Percentiles rank a stretch among this genome's conserved stretches.
These are phyloP conservation scores for Todiramphus chloris DNA, from an alignment of 2,113 vertebrate genomes.

Conservation along the genomic window DNA sequence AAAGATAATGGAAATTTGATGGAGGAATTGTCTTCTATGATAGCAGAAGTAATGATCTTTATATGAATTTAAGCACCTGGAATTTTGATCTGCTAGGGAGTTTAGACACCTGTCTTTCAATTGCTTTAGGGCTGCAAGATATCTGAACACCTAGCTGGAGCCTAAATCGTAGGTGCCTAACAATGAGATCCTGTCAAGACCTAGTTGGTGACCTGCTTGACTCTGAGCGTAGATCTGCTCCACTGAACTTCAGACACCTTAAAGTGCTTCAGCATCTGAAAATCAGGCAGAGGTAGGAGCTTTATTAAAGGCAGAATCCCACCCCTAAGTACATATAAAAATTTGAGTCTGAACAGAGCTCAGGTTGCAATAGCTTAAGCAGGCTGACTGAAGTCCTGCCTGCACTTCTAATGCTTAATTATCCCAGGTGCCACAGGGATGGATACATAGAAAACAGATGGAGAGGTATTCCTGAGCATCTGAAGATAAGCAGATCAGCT, in stretches of 20 bases:
- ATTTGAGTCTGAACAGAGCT: not conserved
- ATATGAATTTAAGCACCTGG: not conserved
- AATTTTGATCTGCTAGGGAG: not conserved
- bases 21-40: not conserved
- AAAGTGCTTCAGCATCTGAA: not conserved
- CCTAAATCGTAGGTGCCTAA: not conserved
- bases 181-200: not conserved
- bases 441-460: constrained; percentile 42
- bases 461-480: constrained; percentile 22
- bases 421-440: not conserved
- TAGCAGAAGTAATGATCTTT: not conserved
- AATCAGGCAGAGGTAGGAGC: not conserved
- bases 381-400: not conserved
- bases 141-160: not conserved
- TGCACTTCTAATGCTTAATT: constrained; percentile 17
- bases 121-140: not conserved
- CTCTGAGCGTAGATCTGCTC: not conserved
- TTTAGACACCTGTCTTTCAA: not conserved
- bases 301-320: constrained; percentile 10
- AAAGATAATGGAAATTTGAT: not conserved
- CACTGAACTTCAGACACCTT: not conserved
- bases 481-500: constrained; percentile 49
- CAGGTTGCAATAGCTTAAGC: not conserved
- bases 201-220: accelerated
- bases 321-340: not conserved